These are phyloP conservation scores for Notiomystis cincta DNA, from an alignment of 2,113 vertebrate genomes.

Conservation along the genomic window DNA sequence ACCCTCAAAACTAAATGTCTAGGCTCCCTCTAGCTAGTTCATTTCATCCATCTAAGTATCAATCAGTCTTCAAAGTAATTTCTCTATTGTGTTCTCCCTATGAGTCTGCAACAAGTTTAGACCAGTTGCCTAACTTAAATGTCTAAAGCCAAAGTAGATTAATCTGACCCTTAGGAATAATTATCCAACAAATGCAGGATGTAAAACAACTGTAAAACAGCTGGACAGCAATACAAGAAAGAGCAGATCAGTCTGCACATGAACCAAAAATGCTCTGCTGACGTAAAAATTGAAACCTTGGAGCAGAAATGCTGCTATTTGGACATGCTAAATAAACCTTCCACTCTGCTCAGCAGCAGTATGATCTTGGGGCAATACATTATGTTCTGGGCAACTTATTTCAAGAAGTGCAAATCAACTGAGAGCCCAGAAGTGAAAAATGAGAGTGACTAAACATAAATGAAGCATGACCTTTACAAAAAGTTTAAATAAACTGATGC, in stretches of 20 bases:
- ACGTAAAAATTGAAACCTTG: neutral
- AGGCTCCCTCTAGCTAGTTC: neutral
- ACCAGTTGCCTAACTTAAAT: neutral
- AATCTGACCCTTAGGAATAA: neutral
- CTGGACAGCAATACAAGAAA: neutral
- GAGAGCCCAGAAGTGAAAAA: slow-evolving; percentile 30
- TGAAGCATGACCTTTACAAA: neutral
- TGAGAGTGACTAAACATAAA: slow-evolving; percentile 25
- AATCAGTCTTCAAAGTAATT: neutral
- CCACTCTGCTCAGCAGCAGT: neutral
- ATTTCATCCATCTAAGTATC: neutral
- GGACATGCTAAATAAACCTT: neutral
- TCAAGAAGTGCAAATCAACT: neutral
- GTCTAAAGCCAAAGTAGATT: neutral
- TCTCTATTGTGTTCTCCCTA: neutral
- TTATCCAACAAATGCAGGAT: neutral
- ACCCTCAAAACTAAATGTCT: neutral
- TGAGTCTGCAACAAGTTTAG: neutral
- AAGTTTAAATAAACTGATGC: slow-evolving; percentile 4
- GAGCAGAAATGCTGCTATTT: neutral
- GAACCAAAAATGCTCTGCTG: neutral
- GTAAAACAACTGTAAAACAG: neutral
- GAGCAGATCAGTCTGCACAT: neutral
- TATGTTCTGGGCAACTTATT: neutral
- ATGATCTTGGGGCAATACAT: neutral